Evolutionary conservation across 2,888 invertebrate genomes (phyloP).

Genomic region (Nomada ruficornis): DNA sequence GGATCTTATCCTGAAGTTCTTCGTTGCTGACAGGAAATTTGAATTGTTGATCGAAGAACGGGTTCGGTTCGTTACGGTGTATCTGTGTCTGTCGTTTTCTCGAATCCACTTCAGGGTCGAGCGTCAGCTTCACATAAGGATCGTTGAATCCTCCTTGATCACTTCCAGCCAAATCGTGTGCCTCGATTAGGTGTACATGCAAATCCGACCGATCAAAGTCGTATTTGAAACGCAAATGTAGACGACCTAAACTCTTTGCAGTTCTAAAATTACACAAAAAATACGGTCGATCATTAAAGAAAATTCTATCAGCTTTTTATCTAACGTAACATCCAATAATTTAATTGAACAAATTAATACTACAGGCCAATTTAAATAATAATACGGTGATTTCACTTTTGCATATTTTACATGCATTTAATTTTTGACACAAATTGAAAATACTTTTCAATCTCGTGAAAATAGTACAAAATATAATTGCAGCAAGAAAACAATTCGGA

Average conservation of each 20-base stretch:
- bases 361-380: no score
- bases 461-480: no score
- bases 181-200: conserved; percentile 96
- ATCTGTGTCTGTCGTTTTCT: conserved; percentile 94
- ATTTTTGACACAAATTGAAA: no score
- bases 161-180: conserved; percentile 92
- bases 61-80: conserved; percentile 93
- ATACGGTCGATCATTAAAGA: background rate
- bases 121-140: conserved; percentile 92
- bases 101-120: conserved; percentile 93
- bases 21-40: conserved; percentile 96
- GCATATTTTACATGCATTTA: no score
- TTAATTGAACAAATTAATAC: background rate
- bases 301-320: background rate
- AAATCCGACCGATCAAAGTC: conserved; percentile 96
- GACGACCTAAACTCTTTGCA: conserved; percentile 91
- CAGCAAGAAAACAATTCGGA: no score
- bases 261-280: conserved; percentile 75
- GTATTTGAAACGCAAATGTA: conserved; percentile 94
- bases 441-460: no score
- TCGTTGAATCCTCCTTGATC: conserved; percentile 95
- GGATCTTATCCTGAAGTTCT: conserved; percentile 91
- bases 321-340: background rate
- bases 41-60: conserved; percentile 96
- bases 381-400: no score